Evolutionary conservation across 1,140 invertebrate genomes (phyloP).

Genomic region (Maconellicoccus hirsutus): DNA sequence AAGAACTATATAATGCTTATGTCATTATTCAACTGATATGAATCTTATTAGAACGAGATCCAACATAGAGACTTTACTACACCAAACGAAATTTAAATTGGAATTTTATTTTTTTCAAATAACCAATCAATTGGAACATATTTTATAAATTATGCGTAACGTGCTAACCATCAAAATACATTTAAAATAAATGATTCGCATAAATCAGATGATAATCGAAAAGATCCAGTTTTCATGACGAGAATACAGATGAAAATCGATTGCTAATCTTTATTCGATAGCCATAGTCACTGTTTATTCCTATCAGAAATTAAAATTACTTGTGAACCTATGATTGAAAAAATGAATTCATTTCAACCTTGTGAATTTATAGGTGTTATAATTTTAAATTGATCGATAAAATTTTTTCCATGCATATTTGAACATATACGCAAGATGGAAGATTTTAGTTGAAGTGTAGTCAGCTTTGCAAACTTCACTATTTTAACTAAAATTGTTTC

Average conservation of each 20-base stretch:
- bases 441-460: too few species aligned
- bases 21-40: neutral
- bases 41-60: neutral
- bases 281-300: neutral
- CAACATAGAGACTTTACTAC: neutral
- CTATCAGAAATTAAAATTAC: neutral
- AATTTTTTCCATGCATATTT: too few species aligned
- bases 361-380: too few species aligned
- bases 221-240: neutral
- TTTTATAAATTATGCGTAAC: conserved; percentile 6
- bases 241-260: neutral
- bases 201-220: neutral
- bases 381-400: too few species aligned
- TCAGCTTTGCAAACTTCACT: too few species aligned
- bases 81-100: neutral
- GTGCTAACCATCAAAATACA: conserved; percentile 1
- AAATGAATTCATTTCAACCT: too few species aligned
- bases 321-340: too few species aligned
- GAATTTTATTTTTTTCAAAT: neutral
- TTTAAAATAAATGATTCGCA: conserved; percentile 10
- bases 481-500: too few species aligned
- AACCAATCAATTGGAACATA: neutral
- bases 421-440: too few species aligned
- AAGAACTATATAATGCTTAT: neutral
- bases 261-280: neutral